phyloP scores from a whole-genome alignment of 2,888 invertebrate genomes.

The Drosophila greeni region DNA sequence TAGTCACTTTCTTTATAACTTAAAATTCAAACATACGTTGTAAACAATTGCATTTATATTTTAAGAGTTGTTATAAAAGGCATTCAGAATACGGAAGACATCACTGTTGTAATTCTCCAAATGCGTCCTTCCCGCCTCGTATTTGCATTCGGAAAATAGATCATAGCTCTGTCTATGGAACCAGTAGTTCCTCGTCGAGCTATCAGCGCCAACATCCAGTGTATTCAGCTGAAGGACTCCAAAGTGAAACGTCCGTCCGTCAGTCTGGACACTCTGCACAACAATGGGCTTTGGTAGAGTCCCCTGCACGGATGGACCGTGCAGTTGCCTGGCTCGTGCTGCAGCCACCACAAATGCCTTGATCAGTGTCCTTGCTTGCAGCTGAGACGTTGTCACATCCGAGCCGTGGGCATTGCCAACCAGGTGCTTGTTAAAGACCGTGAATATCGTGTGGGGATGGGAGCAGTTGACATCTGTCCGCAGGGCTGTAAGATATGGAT shows the following conservation, averaged over 20 bases:
- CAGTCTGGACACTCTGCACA: constrained; percentile 90
- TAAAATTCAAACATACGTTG: background rate
- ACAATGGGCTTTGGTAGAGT: constrained; percentile 86
- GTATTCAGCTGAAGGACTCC: constrained; percentile 91
- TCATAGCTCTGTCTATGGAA: constrained; percentile 84
- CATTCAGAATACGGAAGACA: constrained; percentile 87
- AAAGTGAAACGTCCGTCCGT: constrained; percentile 88
- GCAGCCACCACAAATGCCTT: constrained; percentile 89
- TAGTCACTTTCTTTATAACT: background rate
- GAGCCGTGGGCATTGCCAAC: constrained; percentile 85
- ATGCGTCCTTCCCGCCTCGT: constrained; percentile 83
- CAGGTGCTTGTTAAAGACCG: constrained; percentile 83
- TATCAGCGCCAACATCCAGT: constrained; percentile 82
- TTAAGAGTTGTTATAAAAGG: constrained; percentile 85
- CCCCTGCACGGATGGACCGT: constrained; percentile 79
- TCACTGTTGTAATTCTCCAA: constrained; percentile 88
- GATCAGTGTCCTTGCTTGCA: constrained; percentile 84
- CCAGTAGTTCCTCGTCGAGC: constrained; percentile 84
- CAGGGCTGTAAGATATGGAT: constrained; percentile 54
- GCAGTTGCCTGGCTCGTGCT: constrained; percentile 85
- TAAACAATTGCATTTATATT: constrained; percentile 1
- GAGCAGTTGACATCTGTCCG: constrained; percentile 49
- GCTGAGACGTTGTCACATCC: constrained; percentile 84
- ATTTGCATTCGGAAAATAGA: constrained; percentile 84
- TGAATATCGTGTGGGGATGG: constrained; percentile 87